Evolutionary conservation across 2,113 vertebrate species (phyloP).

Genomic region (Ophthalmolycus amberensis): DNA sequence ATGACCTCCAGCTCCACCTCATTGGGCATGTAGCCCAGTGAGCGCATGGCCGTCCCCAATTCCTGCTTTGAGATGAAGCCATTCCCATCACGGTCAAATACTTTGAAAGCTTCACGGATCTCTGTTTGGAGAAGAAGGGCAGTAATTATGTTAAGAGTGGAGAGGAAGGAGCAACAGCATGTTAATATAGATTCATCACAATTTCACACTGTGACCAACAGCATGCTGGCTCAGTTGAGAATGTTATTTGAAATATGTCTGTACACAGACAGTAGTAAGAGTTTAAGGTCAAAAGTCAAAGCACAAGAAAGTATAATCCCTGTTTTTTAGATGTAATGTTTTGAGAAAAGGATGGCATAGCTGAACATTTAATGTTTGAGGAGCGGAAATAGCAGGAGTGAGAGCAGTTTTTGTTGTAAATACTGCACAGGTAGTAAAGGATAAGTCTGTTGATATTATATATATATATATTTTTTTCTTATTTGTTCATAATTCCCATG

Average conservation of each 20-base stretch:
- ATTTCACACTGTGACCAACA: conserved; percentile 10
- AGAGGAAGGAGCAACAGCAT: neutral
- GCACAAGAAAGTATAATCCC: neutral
- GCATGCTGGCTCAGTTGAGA: neutral
- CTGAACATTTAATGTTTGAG: too few species aligned
- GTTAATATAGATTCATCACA: conserved; percentile 15
- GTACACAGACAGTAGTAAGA: neutral
- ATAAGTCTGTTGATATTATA: neutral
- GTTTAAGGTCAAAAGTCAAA: conserved; percentile 5
- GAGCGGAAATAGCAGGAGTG: too few species aligned
- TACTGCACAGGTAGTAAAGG: neutral
- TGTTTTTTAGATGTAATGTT: too few species aligned
- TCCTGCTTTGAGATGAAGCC: conserved; percentile 99
- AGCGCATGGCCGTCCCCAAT: conserved; percentile 94
- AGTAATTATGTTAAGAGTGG: neutral
- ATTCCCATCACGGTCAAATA: conserved; percentile 95
- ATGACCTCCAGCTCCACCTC: conserved; percentile 97
- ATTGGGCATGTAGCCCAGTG: conserved; percentile 97
- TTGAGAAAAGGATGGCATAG: too few species aligned
- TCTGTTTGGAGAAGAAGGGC: conserved; percentile 77
- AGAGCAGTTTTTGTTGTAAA: neutral
- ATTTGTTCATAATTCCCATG: neutral
- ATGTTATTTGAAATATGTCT: conserved; percentile 3
- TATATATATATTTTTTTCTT: neutral
- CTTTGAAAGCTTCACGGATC: conserved; percentile 96